Base-by-base conservation (phyloP, 2,888 invertebrate species). In the Drosophila testacea region DNA sequence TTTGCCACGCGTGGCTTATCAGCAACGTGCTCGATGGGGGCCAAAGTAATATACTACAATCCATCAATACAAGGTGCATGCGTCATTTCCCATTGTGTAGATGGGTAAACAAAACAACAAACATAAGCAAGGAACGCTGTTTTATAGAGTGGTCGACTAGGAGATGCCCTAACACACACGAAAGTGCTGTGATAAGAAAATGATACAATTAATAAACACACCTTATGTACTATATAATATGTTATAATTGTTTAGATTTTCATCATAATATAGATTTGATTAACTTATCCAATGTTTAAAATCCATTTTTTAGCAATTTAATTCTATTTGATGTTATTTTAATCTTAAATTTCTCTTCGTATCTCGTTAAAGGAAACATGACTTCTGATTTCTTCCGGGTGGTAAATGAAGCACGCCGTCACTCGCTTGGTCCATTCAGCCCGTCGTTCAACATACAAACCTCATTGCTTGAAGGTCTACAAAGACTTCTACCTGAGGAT, bases 371-470 rank as follows among this genome's bases (percentile, higher is more conserved):
- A 69, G 69, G 54, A 22, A 96, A 97, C 93, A 96, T 98, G 89
- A 98, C 98, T 74, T 97, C 96, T 84, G 98, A 98, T 93, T 96
- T 98, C 50, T 94, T 99, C 41, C 94, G 96, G 69, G 95, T 99
- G 47, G 98, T 98, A 0, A 95, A 96, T 22, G 96, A 98, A 93
- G 99, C 99, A 0, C 94, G 99, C 77, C 95, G 96, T 13, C 95
- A 96, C 74, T 95, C 98, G 0, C 94, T 99, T 28, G 99, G 99
- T 0, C 98, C 99, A 0, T 97, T 99, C 91, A 98, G 98, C 91
- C 99, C 99, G 4, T 96, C 97, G 0, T 99, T 99, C 92, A 97
- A 98, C 92, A 96, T 99, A 73, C 96, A 98, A 90, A 96, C 96
- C 83, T 95, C 98, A 60, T 94, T 99, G 9, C 93, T 97, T 50